A percentile compares a stretch with the other conserved stretches of the same genome.
phyloP scores from a whole-genome alignment of 2,797 vertebrate genomes.

The Phaenicophaeus curvirostris region DNA sequence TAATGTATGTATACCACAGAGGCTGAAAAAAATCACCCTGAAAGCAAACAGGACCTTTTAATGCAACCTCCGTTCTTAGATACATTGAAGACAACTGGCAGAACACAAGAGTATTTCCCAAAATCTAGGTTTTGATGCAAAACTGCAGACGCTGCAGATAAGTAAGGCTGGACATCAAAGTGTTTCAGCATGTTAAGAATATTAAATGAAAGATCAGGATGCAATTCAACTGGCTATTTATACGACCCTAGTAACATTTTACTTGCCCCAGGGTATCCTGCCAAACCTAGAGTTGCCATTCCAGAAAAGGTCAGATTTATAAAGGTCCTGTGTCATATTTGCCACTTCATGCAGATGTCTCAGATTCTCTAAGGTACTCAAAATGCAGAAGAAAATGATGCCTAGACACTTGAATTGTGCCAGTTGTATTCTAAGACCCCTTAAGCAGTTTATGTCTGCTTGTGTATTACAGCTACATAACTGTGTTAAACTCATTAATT shows the following conservation, averaged over 20 bases:
- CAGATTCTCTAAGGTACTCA: neutral
- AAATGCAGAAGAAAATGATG: neutral
- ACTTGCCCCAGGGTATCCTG: neutral
- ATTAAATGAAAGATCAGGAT: neutral
- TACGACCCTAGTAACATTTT: neutral
- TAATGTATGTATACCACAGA: neutral
- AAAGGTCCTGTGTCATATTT: neutral
- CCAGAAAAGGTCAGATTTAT: neutral
- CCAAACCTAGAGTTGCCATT: neutral
- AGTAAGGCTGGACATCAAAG: neutral
- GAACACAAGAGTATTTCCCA: neutral
- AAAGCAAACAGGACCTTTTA: neutral
- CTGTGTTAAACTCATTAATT: neutral
- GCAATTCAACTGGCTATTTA: neutral
- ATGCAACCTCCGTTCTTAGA: neutral
- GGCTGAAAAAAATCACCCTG: neutral
- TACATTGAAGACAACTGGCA: neutral
- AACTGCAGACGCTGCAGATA: neutral
- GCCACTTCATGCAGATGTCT: neutral
- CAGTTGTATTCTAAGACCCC: neutral
- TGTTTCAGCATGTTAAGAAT: neutral
- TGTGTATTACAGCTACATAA: neutral
- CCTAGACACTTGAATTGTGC: neutral
- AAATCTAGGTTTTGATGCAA: neutral
- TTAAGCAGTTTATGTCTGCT: slow-evolving; percentile 16